Evolutionary conservation across 1,140 invertebrate genomes (phyloP).

Genomic region (Lycorma delicatula): DNA sequence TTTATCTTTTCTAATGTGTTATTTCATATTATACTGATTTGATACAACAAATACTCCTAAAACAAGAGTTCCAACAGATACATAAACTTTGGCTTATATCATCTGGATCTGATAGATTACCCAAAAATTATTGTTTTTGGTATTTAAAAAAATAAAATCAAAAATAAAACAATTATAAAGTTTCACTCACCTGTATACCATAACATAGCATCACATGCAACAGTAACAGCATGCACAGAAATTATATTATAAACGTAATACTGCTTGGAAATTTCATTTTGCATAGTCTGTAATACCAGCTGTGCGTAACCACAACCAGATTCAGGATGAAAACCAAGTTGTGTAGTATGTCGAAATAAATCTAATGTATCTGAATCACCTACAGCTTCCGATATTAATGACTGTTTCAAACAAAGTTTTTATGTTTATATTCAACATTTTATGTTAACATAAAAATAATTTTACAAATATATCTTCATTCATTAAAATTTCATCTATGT

Average conservation of each 20-base stretch:
- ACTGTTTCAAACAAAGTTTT: too few species aligned
- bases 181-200: conserved; percentile 54
- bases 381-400: conserved; percentile 70
- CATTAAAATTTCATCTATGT: too few species aligned
- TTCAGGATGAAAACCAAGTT: conserved; percentile 65
- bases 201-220: conserved; percentile 62
- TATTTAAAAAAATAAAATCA: too few species aligned
- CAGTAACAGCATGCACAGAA: conserved; percentile 66
- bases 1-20: too few species aligned
- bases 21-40: too few species aligned
- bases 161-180: conserved; percentile 11
- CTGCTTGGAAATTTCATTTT: conserved; percentile 44
- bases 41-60: too few species aligned
- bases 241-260: conserved; percentile 61
- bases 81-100: too few species aligned
- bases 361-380: conserved; percentile 72
- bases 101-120: too few species aligned
- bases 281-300: conserved; percentile 66
- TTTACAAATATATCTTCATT: conserved; percentile 1
- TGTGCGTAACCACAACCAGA: conserved; percentile 67
- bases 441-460: conserved; percentile 17
- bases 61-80: too few species aligned
- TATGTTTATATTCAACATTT: too few species aligned
- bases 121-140: too few species aligned
- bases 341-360: conserved; percentile 77